These are phyloP conservation scores for Matsumyia berberina DNA, from an alignment of 2,888 invertebrate species.

Conservation along the genomic window DNA sequence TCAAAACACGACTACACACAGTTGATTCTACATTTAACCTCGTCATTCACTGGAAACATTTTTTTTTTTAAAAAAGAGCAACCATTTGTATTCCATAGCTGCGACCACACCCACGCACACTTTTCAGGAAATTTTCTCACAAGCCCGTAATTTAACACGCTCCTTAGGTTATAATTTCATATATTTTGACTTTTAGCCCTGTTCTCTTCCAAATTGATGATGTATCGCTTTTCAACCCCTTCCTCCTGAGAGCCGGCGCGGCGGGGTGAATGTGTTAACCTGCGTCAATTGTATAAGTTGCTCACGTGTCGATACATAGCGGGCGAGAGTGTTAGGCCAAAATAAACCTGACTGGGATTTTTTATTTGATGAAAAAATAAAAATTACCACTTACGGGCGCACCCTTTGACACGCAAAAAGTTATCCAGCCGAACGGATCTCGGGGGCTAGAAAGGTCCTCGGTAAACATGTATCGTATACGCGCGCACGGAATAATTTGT, in stretches of 20 bases:
- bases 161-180: constrained; percentile 65
- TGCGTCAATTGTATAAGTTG: constrained; percentile 65
- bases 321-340: constrained; percentile 59
- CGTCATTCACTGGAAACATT: not conserved
- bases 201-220: constrained; percentile 68
- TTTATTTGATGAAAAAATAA: constrained; percentile 65
- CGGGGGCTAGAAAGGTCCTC: constrained; percentile 28
- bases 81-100: constrained; percentile 24
- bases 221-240: constrained; percentile 74
- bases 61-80: constrained; percentile 64
- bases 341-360: constrained; percentile 71
- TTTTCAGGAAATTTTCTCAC: constrained; percentile 50
- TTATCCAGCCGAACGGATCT: too few species aligned
- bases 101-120: constrained; percentile 68
- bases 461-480: constrained; percentile 14
- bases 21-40: not conserved
- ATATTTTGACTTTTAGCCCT: constrained; percentile 70
- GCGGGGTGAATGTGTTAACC: constrained; percentile 34
- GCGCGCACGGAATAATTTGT: constrained; percentile 62
- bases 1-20: constrained; percentile 14
- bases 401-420: constrained; percentile 73
- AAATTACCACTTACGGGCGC: constrained; percentile 73
- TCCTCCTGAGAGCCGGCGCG: not conserved
- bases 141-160: constrained; percentile 64
- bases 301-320: constrained; percentile 68